phyloP scores from a whole-genome alignment of 2,888 invertebrate genomes.

The Nebria brevicollis region DNA sequence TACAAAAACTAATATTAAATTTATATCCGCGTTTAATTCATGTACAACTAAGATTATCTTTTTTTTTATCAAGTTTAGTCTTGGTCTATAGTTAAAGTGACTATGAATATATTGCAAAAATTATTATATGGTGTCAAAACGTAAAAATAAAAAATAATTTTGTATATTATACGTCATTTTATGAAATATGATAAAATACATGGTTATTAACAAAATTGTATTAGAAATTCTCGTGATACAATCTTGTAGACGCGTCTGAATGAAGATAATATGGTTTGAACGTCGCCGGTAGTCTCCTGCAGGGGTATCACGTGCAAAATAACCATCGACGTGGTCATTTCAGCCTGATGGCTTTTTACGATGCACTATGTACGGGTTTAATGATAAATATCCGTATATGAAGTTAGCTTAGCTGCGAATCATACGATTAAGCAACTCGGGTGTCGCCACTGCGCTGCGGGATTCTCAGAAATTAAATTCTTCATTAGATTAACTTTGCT shows the following conservation, averaged over 20 bases:
- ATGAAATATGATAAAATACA: background rate
- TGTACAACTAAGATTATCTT: too few relatives aligned
- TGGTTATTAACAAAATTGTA: background rate
- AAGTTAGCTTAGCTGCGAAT: background rate
- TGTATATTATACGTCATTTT: background rate
- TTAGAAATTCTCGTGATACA: background rate
- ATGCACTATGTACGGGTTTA: background rate
- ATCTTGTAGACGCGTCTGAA: background rate
- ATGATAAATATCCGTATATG: background rate
- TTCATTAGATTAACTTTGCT: slow-evolving; percentile 21
- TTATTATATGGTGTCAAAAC: too few relatives aligned
- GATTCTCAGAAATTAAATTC: slow-evolving; percentile 14
- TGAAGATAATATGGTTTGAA: background rate
- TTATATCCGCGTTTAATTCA: too few relatives aligned
- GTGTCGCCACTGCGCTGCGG: background rate
- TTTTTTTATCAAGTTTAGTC: too few relatives aligned
- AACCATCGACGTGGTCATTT: slow-evolving; percentile 23
- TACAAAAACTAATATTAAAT: too few relatives aligned
- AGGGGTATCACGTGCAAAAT: background rate
- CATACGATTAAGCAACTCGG: background rate
- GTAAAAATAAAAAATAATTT: too few relatives aligned
- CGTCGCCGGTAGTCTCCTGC: background rate
- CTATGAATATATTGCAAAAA: too few relatives aligned
- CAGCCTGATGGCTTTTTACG: slow-evolving; percentile 22
- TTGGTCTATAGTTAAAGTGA: too few relatives aligned